Evolutionary conservation across 2,888 invertebrate species (phyloP), one percentile per base, ranked within the genome.

Genomic region (Acheta domesticus): DNA sequence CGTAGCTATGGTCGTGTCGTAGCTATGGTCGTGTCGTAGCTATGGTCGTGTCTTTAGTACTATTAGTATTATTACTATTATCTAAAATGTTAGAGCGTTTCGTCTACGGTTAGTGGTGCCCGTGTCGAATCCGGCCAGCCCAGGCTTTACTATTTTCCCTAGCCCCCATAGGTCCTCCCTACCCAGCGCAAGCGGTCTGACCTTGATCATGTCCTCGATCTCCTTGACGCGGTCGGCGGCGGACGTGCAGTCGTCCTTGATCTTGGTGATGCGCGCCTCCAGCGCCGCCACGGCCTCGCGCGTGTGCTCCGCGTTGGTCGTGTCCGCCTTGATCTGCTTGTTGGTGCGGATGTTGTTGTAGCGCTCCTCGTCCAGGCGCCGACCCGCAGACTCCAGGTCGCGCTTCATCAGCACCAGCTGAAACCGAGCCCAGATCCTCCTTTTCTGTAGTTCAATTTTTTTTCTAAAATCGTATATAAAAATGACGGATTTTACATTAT

Each of bases 221-320:
- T 91, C 89, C 79, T 88, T 89, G 0, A 89, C 88, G 49, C 91
- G 87, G 83, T 91, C 91, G 74, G 89, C 89, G 0, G 91, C 87
- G 23, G 89, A 88, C 83, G 81, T 48, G 5, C 78, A 80, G 20
- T 80, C 82, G 82, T 89, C 88, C 74, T 86, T 85, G 2, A 91
- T 87, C 2, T 90, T 89, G 11, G 86, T 83, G 49, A 90, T 81
- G 83, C 90, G 91, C 11, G 84, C 84, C 83, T 89, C 89, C 21
- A 91, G 84, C 36, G 77, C 78, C 4, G 48, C 23, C 48, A 75
- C 79, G 11, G 21, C 20, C 4, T 11, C n/a, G 48, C 20, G 49
- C 21, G 76, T 62, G 16, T 88, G 87, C 76, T 81, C 84, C 1
- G 90, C 86, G 87, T 89, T 86, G 75, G 83, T 12, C 80, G 81